A percentile compares a stretch with the other conserved stretches of the same genome.
phyloP scores from a whole-genome alignment of 2,888 invertebrate genomes.

The Agonopterix arenella region DNA sequence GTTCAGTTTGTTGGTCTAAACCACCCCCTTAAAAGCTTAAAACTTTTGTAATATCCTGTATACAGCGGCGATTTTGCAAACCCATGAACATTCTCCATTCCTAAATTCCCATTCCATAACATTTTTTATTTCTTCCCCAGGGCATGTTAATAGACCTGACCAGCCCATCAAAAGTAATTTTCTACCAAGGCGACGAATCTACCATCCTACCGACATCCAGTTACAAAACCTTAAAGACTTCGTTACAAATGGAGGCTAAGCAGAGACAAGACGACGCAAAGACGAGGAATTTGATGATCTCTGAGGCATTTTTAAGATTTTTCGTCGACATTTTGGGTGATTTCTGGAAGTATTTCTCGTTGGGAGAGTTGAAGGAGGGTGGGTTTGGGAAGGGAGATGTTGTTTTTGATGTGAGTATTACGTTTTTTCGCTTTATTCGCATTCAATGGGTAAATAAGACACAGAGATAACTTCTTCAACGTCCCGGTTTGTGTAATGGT shows the following conservation, averaged over 20 bases:
- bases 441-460: too few relatives aligned
- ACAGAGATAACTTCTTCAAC: too few relatives aligned
- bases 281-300: constrained; percentile 82
- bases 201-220: constrained; percentile 84
- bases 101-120: too few relatives aligned
- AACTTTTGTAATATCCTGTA: too few relatives aligned
- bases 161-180: constrained; percentile 73
- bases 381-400: constrained; percentile 50
- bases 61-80: too few relatives aligned
- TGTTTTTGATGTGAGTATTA: constrained; percentile 56
- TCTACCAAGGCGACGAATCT: constrained; percentile 85
- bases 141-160: constrained; percentile 86
- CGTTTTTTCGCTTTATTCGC: too few relatives aligned
- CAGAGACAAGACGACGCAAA: constrained; percentile 45
- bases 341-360: constrained; percentile 76
- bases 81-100: too few relatives aligned
- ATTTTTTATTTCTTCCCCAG: constrained; percentile 48
- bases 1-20: too few relatives aligned
- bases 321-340: constrained; percentile 87
- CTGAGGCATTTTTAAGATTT: constrained; percentile 85
- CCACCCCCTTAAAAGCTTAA: too few relatives aligned
- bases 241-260: constrained; percentile 56
- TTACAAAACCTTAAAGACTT: constrained; percentile 80
- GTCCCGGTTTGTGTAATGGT: too few relatives aligned
- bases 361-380: constrained; percentile 37